phyloP scores from a whole-genome alignment of 2,888 invertebrate species.

The Lasioglossum vierecki region DNA sequence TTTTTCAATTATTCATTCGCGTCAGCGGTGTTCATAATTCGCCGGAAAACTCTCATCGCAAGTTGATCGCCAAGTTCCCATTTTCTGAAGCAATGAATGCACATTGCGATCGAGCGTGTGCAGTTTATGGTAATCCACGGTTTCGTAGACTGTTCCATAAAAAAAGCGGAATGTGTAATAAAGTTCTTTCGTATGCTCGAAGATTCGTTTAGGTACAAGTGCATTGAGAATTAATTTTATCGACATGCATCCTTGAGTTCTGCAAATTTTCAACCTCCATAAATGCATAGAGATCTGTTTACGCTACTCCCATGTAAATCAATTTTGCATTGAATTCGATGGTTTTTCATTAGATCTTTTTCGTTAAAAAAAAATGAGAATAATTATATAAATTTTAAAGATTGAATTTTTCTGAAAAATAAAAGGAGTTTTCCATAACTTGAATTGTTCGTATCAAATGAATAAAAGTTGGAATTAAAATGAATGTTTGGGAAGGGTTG shows the following conservation, averaged over 20 bases:
- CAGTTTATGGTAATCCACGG: neutral
- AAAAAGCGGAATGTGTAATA: neutral
- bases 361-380: neutral
- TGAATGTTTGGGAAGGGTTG: neutral
- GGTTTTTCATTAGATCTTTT: neutral
- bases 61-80: neutral
- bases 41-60: neutral
- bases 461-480: neutral
- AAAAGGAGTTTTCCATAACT: neutral
- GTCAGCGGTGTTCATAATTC: neutral
- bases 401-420: neutral
- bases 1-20: conserved; percentile 4
- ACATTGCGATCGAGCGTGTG: neutral
- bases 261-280: neutral
- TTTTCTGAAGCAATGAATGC: neutral
- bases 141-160: neutral
- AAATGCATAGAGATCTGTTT: neutral
- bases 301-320: neutral
- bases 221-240: neutral
- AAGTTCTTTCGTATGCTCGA: neutral
- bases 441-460: neutral
- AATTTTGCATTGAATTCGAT: too few species aligned
- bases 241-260: neutral
- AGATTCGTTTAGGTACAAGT: neutral
- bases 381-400: neutral